These are phyloP conservation scores for Menidia beryllina DNA, from an alignment of 2,113 vertebrate genomes.

Conservation along the genomic window DNA sequence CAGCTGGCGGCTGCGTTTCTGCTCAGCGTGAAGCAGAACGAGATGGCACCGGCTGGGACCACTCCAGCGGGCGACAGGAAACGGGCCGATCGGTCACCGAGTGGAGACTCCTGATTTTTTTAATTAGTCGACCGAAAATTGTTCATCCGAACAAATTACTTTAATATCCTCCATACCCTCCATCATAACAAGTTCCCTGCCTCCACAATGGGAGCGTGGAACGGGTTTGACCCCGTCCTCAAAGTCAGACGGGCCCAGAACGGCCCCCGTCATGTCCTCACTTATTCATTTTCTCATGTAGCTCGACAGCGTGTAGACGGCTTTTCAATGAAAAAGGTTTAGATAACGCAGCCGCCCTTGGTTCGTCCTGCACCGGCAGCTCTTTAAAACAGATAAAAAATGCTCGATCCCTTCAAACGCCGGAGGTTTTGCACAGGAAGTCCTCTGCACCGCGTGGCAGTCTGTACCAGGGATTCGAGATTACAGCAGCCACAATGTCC, in stretches of 20 bases:
- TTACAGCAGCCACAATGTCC: constrained; percentile 36
- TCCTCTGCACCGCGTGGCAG: constrained; percentile 11
- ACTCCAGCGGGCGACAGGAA: constrained; percentile 32
- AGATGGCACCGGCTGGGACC: constrained; percentile 19
- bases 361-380: background rate
- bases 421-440: constrained; percentile 2
- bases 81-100: background rate
- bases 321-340: background rate
- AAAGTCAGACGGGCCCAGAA: constrained; percentile 36
- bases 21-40: constrained; percentile 14
- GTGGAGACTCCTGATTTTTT: background rate
- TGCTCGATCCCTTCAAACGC: constrained; percentile 1
- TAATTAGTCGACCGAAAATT: background rate
- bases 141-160: background rate
- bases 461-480: constrained; percentile 25
- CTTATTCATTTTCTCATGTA: constrained; percentile 64
- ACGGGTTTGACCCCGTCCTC: background rate
- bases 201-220: background rate
- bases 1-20: background rate
- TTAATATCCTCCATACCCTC: background rate
- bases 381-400: constrained; percentile 23
- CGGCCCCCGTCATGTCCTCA: constrained; percentile 55
- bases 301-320: constrained; percentile 27
- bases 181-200: constrained; percentile 33
- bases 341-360: background rate